Base-by-base conservation (phyloP, 2,888 invertebrate genomes). In the Coremacera marginata region DNA sequence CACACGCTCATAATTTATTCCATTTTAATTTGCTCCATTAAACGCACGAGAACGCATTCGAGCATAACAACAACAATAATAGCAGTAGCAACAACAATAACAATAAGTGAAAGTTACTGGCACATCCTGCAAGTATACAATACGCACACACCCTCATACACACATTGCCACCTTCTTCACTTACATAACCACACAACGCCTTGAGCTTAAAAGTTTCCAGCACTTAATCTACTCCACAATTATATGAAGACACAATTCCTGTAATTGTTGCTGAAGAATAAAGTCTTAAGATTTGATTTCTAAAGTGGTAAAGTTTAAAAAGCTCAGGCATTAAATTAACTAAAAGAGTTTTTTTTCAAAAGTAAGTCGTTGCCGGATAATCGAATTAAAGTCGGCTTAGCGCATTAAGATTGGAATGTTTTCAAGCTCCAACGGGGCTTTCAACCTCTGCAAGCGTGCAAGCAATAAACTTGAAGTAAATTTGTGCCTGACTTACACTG, bases 1-100 rank as follows among this genome's bases (percentile, higher is more conserved):
- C 16, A 51, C 27, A 27, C 51, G 60, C 57, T 72, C 68, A 73
- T 73, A 73, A 68, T 73, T 77, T 73, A 73, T 77, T 67, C 77
- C 49, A 67, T 51, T 68, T 77, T 77, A 77, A 77, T 72, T 62
- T 68, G 77, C 77, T 73, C 72, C 73, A 77, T 77, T 73, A 73
- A 73, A 55, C 51, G 65, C 52, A 74, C 52, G 34, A 62, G 51
- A 62, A 55, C 70, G 70, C 70, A 55, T 52, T 34, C 31, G 22
- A 51, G 25, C 25, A 44, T 16, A 31, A 34, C n/a, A 25, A 9
- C 27, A 62, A 31, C 11, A 62, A n/a, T 31, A 31, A 22, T 3
- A 60, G 3, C n/a, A 55, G 25, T 25, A 57, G 25, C 57, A 25
- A 22, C 57, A 60, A 27, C 22, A 11, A 25, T 2, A 60, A 8